Percentiles rank a stretch among this genome's conserved stretches.
phyloP scores from a whole-genome alignment of 2,797 vertebrate genomes.

The Podarcis lilfordi region DNA sequence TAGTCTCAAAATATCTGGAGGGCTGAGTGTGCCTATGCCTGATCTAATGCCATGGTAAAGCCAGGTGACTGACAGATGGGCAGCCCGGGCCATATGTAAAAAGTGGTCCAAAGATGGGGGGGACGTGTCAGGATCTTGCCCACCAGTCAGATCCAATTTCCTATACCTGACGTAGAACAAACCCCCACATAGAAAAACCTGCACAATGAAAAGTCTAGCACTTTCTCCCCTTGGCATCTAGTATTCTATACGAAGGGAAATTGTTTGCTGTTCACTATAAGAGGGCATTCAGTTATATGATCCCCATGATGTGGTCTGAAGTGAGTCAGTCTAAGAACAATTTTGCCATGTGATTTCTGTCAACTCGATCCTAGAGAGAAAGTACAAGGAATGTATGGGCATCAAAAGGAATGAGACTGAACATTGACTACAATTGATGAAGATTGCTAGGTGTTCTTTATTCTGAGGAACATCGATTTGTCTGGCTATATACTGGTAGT shows the following conservation, averaged over 20 bases:
- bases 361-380: background rate
- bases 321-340: background rate
- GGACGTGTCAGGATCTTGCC: too few relatives aligned
- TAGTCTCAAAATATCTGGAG: too few relatives aligned
- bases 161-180: too few relatives aligned
- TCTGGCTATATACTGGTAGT: background rate
- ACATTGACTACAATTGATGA: background rate
- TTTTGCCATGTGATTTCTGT: background rate
- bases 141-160: too few relatives aligned
- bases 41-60: too few relatives aligned
- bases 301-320: background rate
- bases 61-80: too few relatives aligned
- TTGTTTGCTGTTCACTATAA: background rate
- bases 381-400: background rate
- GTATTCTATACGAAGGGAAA: background rate
- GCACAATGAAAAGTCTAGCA: background rate
- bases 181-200: background rate
- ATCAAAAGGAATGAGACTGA: too few relatives aligned
- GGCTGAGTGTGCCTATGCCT: too few relatives aligned
- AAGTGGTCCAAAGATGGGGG: too few relatives aligned
- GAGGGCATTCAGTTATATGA: background rate
- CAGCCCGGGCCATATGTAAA: too few relatives aligned
- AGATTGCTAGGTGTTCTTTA: background rate
- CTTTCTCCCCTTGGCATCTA: background rate
- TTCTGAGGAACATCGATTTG: background rate